Conservation (phyloP, 2,888 invertebrate genomes). For the Deroplatys truncata region DNA sequence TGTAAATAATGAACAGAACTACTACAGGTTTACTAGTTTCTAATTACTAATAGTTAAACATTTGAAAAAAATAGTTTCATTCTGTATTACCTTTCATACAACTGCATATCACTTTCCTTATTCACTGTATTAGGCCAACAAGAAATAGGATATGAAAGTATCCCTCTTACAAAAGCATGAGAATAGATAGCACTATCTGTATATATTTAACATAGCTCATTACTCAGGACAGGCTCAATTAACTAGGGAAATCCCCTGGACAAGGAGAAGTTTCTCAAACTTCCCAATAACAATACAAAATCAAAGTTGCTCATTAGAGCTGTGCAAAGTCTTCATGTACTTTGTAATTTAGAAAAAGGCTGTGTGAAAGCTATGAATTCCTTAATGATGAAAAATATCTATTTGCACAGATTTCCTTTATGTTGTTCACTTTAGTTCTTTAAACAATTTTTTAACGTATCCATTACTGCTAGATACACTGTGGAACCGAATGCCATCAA, state of each 20-base stretch:
- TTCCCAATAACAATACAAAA: not conserved
- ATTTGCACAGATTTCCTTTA: too few species aligned
- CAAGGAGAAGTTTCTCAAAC: not conserved
- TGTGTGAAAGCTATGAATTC: not conserved
- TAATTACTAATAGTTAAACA: constrained; percentile 2
- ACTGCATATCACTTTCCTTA: not conserved
- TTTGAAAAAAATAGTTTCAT: not conserved
- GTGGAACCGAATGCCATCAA: not conserved
- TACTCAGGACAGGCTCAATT: not conserved
- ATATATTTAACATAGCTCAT: not conserved
- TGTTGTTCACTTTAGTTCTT: not conserved
- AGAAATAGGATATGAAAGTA: not conserved
- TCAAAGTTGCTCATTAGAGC: not conserved
- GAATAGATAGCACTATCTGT: not conserved
- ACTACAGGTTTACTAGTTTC: not conserved
- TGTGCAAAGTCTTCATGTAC: not conserved
- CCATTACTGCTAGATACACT: not conserved
- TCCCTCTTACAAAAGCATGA: not conserved
- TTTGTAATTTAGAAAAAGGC: not conserved
- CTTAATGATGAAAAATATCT: not conserved
- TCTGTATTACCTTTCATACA: not conserved
- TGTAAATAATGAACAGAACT: not conserved
- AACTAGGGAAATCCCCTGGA: not conserved
- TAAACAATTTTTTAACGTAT: not conserved
- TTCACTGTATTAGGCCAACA: constrained; percentile 10